Percentiles rank a stretch among this genome's conserved stretches.
Evolutionary conservation across 92 coral and sea anemone species (phyloP).

Genomic region (Porites cylindrica): DNA sequence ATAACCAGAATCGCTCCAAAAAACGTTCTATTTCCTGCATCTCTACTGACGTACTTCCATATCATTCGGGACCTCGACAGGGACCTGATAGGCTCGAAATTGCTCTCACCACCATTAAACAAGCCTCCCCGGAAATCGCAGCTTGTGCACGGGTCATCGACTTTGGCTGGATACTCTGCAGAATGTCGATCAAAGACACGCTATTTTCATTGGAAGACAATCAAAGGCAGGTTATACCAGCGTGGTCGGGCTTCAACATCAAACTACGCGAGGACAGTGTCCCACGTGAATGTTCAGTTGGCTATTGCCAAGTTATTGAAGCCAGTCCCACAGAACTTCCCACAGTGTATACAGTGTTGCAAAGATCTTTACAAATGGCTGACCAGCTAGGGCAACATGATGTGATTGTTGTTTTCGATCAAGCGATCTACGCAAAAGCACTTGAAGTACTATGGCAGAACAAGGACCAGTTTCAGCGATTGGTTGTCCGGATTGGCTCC

Average conservation of each 20-base stretch:
- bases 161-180: conserved; percentile 50
- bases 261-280: neutral
- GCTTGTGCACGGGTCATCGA: conserved; percentile 14
- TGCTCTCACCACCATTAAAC: neutral
- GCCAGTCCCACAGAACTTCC: conserved; percentile 60
- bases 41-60: conserved; percentile 31
- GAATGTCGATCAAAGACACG: conserved; percentile 32
- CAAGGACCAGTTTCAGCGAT: conserved; percentile 35
- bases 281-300: conserved; percentile 37
- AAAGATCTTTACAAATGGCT: conserved; percentile 63
- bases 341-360: conserved; percentile 67
- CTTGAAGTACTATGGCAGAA: conserved; percentile 69
- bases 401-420: conserved; percentile 58
- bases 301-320: conserved; percentile 54
- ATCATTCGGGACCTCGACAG: conserved; percentile 45
- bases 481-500: conserved; percentile 49
- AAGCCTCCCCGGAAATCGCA: conserved; percentile 3
- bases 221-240: conserved; percentile 35
- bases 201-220: conserved; percentile 17
- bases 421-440: conserved; percentile 68
- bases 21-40: conserved; percentile 11
- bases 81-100: conserved; percentile 30
- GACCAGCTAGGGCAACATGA: conserved; percentile 66
- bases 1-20: conserved; percentile 30
- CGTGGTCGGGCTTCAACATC: conserved; percentile 57